Evolutionary conservation across 2,113 vertebrate genomes (phyloP).

Genomic region (Neolamprologus cancellatus): DNA sequence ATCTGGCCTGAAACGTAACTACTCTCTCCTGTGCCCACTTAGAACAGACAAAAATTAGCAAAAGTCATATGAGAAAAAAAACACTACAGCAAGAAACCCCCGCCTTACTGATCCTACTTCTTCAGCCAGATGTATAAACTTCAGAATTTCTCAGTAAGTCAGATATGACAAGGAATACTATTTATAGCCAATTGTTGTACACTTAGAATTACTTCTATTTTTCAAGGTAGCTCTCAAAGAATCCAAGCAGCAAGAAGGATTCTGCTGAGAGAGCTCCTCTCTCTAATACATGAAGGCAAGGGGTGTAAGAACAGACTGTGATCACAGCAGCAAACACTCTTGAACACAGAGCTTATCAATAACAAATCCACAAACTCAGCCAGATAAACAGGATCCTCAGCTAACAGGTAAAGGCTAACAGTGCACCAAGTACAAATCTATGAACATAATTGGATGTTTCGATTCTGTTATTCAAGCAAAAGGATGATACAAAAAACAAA

Average conservation of each 20-base stretch:
- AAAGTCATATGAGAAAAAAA: background rate
- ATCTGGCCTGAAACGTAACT: background rate
- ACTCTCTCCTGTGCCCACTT: background rate
- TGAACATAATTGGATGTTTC: background rate
- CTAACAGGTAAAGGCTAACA: background rate
- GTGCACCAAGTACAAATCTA: background rate
- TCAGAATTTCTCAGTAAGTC: background rate
- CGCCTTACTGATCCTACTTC: background rate
- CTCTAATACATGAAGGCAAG: background rate
- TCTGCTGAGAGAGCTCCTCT: background rate
- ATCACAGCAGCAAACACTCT: background rate
- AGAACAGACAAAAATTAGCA: background rate
- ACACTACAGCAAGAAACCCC: background rate
- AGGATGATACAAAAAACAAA: background rate
- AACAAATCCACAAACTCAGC: background rate
- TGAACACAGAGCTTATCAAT: background rate
- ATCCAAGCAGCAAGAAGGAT: background rate
- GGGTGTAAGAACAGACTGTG: background rate
- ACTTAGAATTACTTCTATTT: background rate
- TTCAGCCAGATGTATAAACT: background rate
- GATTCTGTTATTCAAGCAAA: background rate
- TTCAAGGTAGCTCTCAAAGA: background rate
- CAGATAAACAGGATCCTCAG: background rate
- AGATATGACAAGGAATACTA: background rate
- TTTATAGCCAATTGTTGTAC: background rate